Base-by-base conservation (phyloP, 2,888 invertebrate genomes). In the Ophion obscuratus region DNA sequence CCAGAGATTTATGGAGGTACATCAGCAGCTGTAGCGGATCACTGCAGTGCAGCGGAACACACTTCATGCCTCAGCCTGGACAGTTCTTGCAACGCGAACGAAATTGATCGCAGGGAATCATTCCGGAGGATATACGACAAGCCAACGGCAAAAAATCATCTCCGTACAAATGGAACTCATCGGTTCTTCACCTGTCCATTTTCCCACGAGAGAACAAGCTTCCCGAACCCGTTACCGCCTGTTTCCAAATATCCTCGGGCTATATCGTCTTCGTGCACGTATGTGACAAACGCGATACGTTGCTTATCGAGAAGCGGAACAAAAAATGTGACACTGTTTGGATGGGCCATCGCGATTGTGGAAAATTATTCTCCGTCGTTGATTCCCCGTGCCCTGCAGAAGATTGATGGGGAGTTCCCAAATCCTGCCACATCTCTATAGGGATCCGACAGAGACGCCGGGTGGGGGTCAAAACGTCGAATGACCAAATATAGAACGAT, bases 121-220 rank as follows among this genome's bases (percentile, higher is more conserved):
- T 14, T 53, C 53, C 17, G 11, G 17, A 40, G 40, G 9, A 6
- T 17, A 53, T 17, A 53, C 53, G 2, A 17, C 53, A 11, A 14
- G 2, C 17, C 53, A 3, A 53, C 11, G 1, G 53, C 53, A 53
- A 53, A 53, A 53, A 53, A 53, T 17, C 11, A 53, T 53, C 53
- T 17, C 53, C 11, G 53, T 4, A 4, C 53, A 3, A 17, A 17
- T 4, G 53, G 53, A 53, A 81, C 9, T 40, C 40, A 7, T 40
- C 47, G 44, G 20, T 47, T 74, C 62, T n/a, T 36, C 71, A 67
- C 47, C 77, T 77, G 77, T 77, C 31, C 66, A 40, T 17, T 27
- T 83, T 83, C 77, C 66, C 82, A 62, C 59, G 77, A 31, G 75
- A 14, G 14, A 27, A 53, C 40, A 10, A 14, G 36, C 57, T 59